Evolutionary conservation across 2,888 invertebrate species (phyloP).

Genomic region (Gastrophysa polygoni): DNA sequence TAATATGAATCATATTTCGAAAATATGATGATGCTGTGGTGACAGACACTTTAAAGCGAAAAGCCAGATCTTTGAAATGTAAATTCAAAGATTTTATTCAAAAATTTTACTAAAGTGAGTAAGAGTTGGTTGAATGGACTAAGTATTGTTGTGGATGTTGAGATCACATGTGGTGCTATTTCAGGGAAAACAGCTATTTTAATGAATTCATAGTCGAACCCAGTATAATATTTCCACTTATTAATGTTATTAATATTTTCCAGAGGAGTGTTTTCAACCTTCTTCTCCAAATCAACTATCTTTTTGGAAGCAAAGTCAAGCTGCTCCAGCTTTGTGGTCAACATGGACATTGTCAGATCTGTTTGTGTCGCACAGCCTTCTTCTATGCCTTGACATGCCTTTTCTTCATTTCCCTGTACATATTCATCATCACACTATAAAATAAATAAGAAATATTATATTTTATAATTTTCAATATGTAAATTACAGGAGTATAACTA

Average conservation of each 20-base stretch:
- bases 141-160: slow-evolving; percentile 8
- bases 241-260: not conserved
- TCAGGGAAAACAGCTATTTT: slow-evolving; percentile 6
- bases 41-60: slow-evolving; percentile 13
- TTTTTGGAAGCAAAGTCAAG: not conserved
- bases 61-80: slow-evolving; percentile 26
- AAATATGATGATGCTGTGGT: slow-evolving; percentile 22
- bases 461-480: no score
- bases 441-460: not conserved
- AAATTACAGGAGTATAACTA: no score
- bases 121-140: slow-evolving; percentile 20
- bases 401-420: not conserved
- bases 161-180: slow-evolving; percentile 11
- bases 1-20: slow-evolving; percentile 8
- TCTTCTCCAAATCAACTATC: not conserved
- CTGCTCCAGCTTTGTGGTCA: not conserved
- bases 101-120: slow-evolving; percentile 21
- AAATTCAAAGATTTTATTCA: slow-evolving; percentile 22
- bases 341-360: not conserved
- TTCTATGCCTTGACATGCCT: not conserved
- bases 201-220: slow-evolving; percentile 12
- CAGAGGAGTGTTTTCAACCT: slow-evolving; percentile 9
- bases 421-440: not conserved
- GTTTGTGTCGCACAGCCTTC: not conserved
- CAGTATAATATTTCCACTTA: slow-evolving; percentile 14